These are phyloP conservation scores for Microplitis mediator DNA, from an alignment of 1,140 invertebrate genomes.

Conservation along the genomic window DNA sequence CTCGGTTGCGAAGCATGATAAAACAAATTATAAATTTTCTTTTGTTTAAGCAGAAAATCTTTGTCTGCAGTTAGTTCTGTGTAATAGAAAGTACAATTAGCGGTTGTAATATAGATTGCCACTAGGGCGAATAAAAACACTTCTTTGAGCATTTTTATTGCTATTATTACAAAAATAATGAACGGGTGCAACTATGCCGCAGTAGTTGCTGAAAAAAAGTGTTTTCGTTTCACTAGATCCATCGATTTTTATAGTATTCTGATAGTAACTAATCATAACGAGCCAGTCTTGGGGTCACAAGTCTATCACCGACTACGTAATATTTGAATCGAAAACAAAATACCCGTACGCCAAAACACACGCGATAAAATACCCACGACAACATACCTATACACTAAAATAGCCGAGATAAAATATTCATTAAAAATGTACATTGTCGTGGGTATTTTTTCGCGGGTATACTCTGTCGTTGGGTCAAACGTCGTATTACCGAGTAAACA, in stretches of 20 bases:
- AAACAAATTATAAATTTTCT: slow-evolving; percentile 68
- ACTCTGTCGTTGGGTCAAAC: no score
- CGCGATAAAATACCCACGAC: no score
- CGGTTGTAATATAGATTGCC: slow-evolving; percentile 29
- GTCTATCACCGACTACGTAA: no score
- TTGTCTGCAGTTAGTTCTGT: slow-evolving; percentile 54
- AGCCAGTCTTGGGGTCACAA: no score
- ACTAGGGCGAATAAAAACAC: slow-evolving; percentile 39
- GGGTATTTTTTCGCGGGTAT: no score
- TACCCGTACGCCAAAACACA: no score
- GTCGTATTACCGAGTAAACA: no score
- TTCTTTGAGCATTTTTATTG: slow-evolving; percentile 37
- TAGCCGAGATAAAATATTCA: no score
- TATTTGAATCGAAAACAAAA: no score
- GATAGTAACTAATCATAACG: slow-evolving; percentile 2
- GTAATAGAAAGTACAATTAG: slow-evolving; percentile 32
- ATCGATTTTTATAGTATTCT: slow-evolving; percentile 2
- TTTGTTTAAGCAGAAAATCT: slow-evolving; percentile 64
- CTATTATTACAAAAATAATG: slow-evolving; percentile 1
- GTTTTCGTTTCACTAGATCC: not conserved
- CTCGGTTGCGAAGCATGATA: slow-evolving; percentile 66
- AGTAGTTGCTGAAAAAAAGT: not conserved
- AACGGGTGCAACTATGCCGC: not conserved
- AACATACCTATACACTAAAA: no score
- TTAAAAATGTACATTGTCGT: no score